Evolutionary conservation across 1,140 invertebrate genomes (phyloP).

Genomic region (Dendroctonus ponderosae): DNA sequence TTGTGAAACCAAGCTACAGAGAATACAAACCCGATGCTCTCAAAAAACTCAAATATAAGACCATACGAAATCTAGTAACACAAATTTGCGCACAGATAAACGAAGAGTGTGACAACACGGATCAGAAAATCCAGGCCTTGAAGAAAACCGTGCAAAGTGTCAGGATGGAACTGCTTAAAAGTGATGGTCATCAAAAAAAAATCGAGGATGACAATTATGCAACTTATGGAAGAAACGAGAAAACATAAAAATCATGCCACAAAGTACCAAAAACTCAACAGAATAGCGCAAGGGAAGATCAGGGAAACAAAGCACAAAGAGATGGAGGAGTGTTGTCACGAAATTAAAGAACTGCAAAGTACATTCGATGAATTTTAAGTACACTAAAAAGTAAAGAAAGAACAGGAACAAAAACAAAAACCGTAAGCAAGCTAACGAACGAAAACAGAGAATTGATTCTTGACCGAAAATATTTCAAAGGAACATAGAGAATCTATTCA

Average conservation of each 20-base stretch:
- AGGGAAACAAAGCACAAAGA: conserved; percentile 8
- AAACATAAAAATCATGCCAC: conserved; percentile 2
- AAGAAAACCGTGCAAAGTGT: too few species aligned
- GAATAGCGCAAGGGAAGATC: conserved; percentile 6
- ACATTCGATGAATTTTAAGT: conserved; percentile 1
- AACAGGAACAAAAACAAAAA: conserved; percentile 8
- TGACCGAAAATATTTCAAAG: too few species aligned
- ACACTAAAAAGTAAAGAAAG: conserved; percentile 6
- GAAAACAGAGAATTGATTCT: conserved; percentile 8
- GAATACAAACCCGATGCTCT: too few species aligned
- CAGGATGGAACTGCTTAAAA: too few species aligned
- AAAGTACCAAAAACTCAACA: conserved; percentile 8
- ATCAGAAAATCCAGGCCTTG: too few species aligned
- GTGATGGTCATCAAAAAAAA: conserved; percentile 3
- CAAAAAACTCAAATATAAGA: too few species aligned
- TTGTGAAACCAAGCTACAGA: too few species aligned
- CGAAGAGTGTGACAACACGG: too few species aligned
- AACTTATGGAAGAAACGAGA: conserved; percentile 9
- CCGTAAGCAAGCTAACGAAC: conserved; percentile 4
- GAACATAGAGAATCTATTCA: too few species aligned
- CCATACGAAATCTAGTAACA: too few species aligned
- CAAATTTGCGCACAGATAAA: too few species aligned
- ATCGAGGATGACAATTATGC: conserved; percentile 7
- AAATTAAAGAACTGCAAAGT: conserved; percentile 1
- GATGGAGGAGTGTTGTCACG: not conserved